Conservation (phyloP, 2,888 invertebrate genomes). For the Drosophila nr. medialis region DNA sequence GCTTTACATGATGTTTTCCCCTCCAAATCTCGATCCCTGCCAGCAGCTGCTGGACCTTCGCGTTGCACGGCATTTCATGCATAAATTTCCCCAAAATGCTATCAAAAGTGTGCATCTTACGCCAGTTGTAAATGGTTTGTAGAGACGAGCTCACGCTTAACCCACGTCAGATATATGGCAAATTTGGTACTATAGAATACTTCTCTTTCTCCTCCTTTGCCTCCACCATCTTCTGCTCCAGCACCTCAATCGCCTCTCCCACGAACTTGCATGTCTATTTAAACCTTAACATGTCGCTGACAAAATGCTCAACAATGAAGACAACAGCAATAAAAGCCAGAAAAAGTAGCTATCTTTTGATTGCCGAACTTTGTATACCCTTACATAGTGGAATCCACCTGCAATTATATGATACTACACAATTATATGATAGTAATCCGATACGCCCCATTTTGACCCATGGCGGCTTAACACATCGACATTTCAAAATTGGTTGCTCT, state of each 20-base stretch:
- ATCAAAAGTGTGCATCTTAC: constrained; percentile 71
- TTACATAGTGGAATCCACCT: background rate
- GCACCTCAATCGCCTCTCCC: constrained; percentile 17
- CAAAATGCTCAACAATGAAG: constrained; percentile 69
- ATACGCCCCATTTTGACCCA: background rate
- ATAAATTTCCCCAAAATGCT: constrained; percentile 63
- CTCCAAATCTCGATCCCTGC: constrained; percentile 26
- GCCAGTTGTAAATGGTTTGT: constrained; percentile 62
- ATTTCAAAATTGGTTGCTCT: background rate
- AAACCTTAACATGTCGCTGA: constrained; percentile 74
- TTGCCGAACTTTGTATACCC: background rate
- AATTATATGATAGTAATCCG: background rate
- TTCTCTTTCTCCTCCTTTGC: background rate
- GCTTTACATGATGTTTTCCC: constrained; percentile 75
- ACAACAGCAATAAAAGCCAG: constrained; percentile 51
- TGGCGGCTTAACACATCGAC: background rate
- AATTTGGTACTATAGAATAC: constrained; percentile 24
- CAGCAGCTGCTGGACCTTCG: constrained; percentile 15
- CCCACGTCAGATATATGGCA: constrained; percentile 46
- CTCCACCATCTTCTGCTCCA: background rate
- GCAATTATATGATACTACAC: background rate
- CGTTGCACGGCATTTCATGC: constrained; percentile 43
- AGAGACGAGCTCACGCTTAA: constrained; percentile 53
- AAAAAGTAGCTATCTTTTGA: background rate
- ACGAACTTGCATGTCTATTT: constrained; percentile 62